Conservation (phyloP, 2,797 vertebrate species). For the Spinibarbus caldwelli region DNA sequence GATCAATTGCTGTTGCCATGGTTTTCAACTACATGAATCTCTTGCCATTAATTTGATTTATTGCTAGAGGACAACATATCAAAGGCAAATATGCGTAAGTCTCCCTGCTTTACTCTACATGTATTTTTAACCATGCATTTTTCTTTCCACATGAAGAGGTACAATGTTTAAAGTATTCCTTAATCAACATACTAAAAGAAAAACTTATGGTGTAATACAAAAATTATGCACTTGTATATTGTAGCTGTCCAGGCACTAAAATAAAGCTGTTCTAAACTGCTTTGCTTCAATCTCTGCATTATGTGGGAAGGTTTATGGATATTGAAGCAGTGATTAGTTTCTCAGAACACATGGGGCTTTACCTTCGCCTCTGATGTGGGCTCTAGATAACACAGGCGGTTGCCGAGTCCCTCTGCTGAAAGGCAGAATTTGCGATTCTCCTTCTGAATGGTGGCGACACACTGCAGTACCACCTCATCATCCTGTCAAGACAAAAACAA, state of each 20-base stretch:
- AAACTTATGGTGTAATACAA: background rate
- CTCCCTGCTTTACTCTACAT: background rate
- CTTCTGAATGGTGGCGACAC: conserved; percentile 90
- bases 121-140: conserved; percentile 6
- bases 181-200: background rate
- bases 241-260: no score
- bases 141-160: background rate
- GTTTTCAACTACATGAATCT: conserved; percentile 45
- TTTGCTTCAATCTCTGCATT: background rate
- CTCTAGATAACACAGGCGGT: conserved; percentile 95
- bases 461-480: conserved; percentile 98
- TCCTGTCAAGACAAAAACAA: conserved; percentile 80
- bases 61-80: conserved; percentile 20
- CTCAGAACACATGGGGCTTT: conserved; percentile 46
- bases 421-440: conserved; percentile 98
- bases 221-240: background rate
- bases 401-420: conserved; percentile 95
- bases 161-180: conserved; percentile 4
- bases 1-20: conserved; percentile 58
- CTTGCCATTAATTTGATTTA: conserved; percentile 48
- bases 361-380: conserved; percentile 99
- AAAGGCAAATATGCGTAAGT: background rate
- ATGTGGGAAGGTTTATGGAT: conserved; percentile 8
- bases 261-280: background rate
- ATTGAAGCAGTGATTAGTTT: conserved; percentile 7